A percentile compares a stretch with the other conserved stretches of the same genome.
Conservation (phyloP, 1,140 invertebrate species). For the Bombus confusus region DNA sequence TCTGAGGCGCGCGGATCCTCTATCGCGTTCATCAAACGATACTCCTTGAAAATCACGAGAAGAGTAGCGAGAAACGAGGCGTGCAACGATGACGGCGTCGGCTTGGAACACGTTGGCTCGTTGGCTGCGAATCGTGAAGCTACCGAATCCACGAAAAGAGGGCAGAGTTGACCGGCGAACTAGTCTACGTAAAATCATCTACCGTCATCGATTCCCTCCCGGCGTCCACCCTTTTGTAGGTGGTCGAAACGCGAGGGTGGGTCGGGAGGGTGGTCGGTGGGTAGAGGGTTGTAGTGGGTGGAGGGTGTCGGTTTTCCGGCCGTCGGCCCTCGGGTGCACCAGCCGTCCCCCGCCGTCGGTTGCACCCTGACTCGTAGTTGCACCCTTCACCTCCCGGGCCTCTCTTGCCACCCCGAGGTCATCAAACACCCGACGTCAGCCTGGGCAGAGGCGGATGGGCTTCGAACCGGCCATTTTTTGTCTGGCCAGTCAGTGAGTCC, state of each 20-base stretch:
- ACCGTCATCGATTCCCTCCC: constrained; percentile 75
- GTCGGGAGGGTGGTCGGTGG: constrained; percentile 32
- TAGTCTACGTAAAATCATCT: constrained; percentile 74
- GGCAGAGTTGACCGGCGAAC: constrained; percentile 64
- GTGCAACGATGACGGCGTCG: not conserved
- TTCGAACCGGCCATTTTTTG: constrained; percentile 82
- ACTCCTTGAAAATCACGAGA: constrained; percentile 32
- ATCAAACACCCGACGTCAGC: constrained; percentile 82
- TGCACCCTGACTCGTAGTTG: constrained; percentile 62
- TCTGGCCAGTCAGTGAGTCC: constrained; percentile 83
- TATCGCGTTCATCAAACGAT: not conserved
- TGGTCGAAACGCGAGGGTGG: constrained; percentile 56
- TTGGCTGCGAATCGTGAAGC: constrained; percentile 55
- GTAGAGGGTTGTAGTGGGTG: constrained; percentile 48
- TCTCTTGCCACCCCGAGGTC: constrained; percentile 79
- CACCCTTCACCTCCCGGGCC: constrained; percentile 67
- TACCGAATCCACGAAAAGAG: constrained; percentile 69
- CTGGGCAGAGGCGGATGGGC: constrained; percentile 76
- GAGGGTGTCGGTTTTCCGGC: constrained; percentile 68
- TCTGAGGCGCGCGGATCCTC: not conserved
- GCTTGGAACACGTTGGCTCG: constrained; percentile 35
- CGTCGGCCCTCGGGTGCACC: constrained; percentile 67
- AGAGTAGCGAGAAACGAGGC: not conserved
- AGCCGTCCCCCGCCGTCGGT: constrained; percentile 56
- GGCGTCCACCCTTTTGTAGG: constrained; percentile 68